Evolutionary conservation across 2,113 vertebrate species (phyloP), one percentile per base, ranked within the genome.

Genomic region (Toxotes chatareus): DNA sequence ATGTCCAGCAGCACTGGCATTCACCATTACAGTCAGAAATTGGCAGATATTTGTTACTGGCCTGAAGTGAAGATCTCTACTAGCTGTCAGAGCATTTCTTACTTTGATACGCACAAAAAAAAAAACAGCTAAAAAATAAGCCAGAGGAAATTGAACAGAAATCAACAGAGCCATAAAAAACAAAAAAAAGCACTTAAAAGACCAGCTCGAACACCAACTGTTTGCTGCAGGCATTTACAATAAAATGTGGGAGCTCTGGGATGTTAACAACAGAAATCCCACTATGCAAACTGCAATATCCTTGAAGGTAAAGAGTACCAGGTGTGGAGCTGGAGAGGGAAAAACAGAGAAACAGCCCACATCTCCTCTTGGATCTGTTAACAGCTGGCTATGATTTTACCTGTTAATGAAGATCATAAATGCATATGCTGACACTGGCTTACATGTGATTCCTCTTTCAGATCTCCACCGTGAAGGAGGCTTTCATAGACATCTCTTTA

Each of bases 401-500:
- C 7, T 38, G 17, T 49, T 44, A 40, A 44, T 5, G 4, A 64
- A 61, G 19, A 16, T 53, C 5, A 32, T 68, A 5, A 68, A 63
- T 63, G 1, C 12, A 42, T 56, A 36, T 57, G n/a, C 19, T 56
- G 17, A 19, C 34, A 40, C 11, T 60, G 46, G 77, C 36, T 21
- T 47, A 5, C 12, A 27, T 73, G 67, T 75, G 7, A 23, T 88
- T 72, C 86, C 9, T 94, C 88, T 90, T 94, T 89, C 87, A 99
- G 98, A 98, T 99, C 91, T 99, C 97, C 51, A 97, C 95, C 13
- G 96, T 98, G 85, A 98, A 97, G 86, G 98, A 99, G 93, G 96
- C 97, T 82, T 99, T 99, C 90, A 98, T 99, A 91, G 98, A 99
- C 94, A 97, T 99, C 94, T 99, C 98, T 76, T 95, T 99, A 89